phyloP scores from a whole-genome alignment of 1,140 invertebrate species.

The Amphibalanus amphitrite region DNA sequence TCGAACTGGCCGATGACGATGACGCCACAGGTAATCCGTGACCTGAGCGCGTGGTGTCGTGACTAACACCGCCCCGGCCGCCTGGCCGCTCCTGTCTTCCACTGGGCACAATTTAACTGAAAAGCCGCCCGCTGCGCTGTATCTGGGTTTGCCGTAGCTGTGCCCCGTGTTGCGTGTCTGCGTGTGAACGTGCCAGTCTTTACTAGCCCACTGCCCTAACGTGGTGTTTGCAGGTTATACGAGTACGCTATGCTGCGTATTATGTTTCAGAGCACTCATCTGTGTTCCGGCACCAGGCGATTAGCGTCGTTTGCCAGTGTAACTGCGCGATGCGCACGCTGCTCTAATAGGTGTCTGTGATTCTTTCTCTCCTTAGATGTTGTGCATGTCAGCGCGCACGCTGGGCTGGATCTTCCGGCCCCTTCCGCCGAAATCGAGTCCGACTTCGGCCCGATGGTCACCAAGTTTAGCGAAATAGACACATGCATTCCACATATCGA shows the following conservation, averaged over 20 bases:
- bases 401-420: background rate
- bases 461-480: background rate
- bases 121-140: background rate
- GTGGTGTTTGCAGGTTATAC: background rate
- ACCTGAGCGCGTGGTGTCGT: background rate
- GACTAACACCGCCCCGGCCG: background rate
- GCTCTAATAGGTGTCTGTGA: background rate
- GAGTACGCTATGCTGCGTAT: background rate
- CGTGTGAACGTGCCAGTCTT: background rate
- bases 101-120: background rate
- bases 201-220: background rate
- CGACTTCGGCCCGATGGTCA: background rate
- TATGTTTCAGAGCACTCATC: background rate
- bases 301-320: background rate
- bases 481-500: background rate
- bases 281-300: background rate
- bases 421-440: constrained; percentile 1
- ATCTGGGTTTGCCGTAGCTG: background rate
- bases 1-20: background rate
- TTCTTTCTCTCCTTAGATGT: background rate
- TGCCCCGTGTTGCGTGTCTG: background rate
- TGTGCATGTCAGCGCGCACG: background rate
- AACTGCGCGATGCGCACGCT: background rate
- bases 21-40: background rate
- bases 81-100: background rate